phyloP scores from a whole-genome alignment of 1,140 invertebrate genomes.

The Psix sp. region DNA sequence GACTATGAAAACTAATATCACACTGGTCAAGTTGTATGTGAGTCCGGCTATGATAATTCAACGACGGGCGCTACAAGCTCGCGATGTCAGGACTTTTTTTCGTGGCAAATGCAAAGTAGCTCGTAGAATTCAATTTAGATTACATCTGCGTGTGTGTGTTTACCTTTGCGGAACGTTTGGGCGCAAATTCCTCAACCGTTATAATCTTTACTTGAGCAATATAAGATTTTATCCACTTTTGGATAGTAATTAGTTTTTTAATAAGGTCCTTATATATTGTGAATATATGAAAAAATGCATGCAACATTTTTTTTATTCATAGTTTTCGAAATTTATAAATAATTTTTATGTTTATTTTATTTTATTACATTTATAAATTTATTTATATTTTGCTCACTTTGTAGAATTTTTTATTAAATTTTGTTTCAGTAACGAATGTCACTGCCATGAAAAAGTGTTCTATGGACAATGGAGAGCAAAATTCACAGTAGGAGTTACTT shows the following conservation, averaged over 20 bases:
- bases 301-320: too few relatives aligned
- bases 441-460: too few relatives aligned
- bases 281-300: too few relatives aligned
- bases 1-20: slow-evolving; percentile 57
- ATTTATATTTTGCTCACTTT: too few relatives aligned
- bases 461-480: too few relatives aligned
- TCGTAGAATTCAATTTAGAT: slow-evolving; percentile 56
- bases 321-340: too few relatives aligned
- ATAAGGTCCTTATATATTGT: too few relatives aligned
- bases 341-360: too few relatives aligned
- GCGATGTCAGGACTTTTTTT: slow-evolving; percentile 27
- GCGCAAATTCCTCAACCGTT: slow-evolving; percentile 11
- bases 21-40: slow-evolving; percentile 52
- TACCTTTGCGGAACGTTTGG: slow-evolving; percentile 15
- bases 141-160: slow-evolving; percentile 28
- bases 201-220: slow-evolving; percentile 1
- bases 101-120: slow-evolving; percentile 41
- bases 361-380: too few relatives aligned
- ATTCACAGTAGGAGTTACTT: too few relatives aligned
- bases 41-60: slow-evolving; percentile 49
- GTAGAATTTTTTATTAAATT: too few relatives aligned
- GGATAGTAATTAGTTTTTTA: slow-evolving; percentile 11
- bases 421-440: too few relatives aligned
- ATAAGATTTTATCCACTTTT: slow-evolving; percentile 11
- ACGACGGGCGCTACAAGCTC: slow-evolving; percentile 12